A percentile compares a stretch with the other conserved stretches of the same genome.
These are phyloP conservation scores for Anguilla anguilla DNA, from an alignment of 2,797 vertebrate species.

Conservation along the genomic window DNA sequence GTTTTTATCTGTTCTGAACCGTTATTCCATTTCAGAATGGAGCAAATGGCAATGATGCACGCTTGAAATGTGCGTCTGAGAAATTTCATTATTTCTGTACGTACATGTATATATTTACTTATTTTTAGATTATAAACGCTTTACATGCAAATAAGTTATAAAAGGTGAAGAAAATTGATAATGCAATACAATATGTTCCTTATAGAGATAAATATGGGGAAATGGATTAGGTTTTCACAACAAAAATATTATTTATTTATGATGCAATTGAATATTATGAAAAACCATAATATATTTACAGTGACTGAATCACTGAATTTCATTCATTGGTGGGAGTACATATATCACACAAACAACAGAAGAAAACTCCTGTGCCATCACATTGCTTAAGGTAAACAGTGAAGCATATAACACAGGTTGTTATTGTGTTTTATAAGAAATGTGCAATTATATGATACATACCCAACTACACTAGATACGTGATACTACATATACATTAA, in stretches of 20 bases:
- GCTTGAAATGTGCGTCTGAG: background rate
- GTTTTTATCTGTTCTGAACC: background rate
- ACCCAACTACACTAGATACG: background rate
- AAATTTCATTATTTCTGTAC: background rate
- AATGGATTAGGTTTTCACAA: background rate
- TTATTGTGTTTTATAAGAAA: background rate
- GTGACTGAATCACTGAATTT: background rate
- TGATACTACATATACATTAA: background rate
- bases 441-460: background rate
- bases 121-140: background rate
- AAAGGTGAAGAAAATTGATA: background rate
- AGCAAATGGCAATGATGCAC: background rate
- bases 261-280: background rate
- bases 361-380: background rate
- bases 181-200: background rate
- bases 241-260: background rate
- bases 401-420: background rate
- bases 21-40: background rate
- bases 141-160: background rate
- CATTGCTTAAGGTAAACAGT: background rate
- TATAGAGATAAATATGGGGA: background rate
- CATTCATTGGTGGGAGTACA: background rate
- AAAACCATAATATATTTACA: background rate
- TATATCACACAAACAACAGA: background rate
- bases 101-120: background rate